These are phyloP conservation scores for Sipunculus nudus DNA, from an alignment of 2,888 invertebrate genomes.

Conservation along the genomic window DNA sequence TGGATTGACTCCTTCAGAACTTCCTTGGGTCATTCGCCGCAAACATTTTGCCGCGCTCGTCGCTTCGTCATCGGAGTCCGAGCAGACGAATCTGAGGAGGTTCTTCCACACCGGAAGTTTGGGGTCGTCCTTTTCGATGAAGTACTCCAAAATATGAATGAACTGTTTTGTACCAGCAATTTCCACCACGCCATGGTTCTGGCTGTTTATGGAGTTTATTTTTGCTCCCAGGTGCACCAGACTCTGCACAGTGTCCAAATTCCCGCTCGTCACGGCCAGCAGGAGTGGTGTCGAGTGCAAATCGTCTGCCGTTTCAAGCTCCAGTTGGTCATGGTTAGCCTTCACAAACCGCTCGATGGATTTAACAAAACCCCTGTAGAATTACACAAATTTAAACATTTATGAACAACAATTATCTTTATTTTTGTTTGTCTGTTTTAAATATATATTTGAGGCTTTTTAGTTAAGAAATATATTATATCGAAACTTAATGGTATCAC, in stretches of 20 bases:
- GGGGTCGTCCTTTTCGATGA: slow-evolving; percentile 50
- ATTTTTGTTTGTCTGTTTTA: too few relatives aligned
- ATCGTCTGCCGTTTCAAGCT: slow-evolving; percentile 61
- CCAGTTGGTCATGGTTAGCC: slow-evolving; percentile 54
- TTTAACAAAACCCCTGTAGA: slow-evolving; percentile 62
- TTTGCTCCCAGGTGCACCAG: slow-evolving; percentile 57
- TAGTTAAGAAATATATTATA: too few relatives aligned
- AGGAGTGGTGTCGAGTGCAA: slow-evolving; percentile 60
- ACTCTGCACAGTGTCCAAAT: slow-evolving; percentile 54
- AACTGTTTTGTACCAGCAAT: slow-evolving; percentile 56
- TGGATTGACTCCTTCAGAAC: slow-evolving; percentile 47
- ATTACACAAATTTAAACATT: too few relatives aligned
- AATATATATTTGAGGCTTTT: too few relatives aligned
- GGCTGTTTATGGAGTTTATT: slow-evolving; percentile 51
- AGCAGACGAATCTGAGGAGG: slow-evolving; percentile 53
- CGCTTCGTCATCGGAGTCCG: slow-evolving; percentile 57
- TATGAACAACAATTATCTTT: too few relatives aligned
- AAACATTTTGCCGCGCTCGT: slow-evolving; percentile 56
- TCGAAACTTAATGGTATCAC: too few relatives aligned
- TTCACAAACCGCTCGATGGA: slow-evolving; percentile 61
- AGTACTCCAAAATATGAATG: slow-evolving; percentile 52
- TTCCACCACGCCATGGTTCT: slow-evolving; percentile 63
- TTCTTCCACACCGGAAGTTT: slow-evolving; percentile 60
- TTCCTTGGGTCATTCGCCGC: slow-evolving; percentile 47
- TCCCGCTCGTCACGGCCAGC: slow-evolving; percentile 57